Base-by-base conservation (phyloP, 2,113 vertebrate species). In the Dasyprocta punctata region DNA sequence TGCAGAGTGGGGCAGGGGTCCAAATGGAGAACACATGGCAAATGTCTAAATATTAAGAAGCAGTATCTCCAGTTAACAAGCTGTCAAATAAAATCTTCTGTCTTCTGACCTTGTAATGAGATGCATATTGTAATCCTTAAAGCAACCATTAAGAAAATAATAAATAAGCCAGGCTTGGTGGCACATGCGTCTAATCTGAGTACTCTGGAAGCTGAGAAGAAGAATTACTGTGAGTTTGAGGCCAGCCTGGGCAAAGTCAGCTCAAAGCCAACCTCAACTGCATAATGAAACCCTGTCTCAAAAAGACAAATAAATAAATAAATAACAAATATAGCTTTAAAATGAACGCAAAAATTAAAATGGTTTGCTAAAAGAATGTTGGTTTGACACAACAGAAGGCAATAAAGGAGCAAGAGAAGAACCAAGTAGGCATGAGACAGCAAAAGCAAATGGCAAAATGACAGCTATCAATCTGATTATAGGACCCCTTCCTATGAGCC, bases 91-190 rank as follows among this genome's bases (percentile, higher is more conserved):
- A 69, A 94, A 56, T 78, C 52, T 38, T 44, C 85, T 65, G 49
- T 61, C 38, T 49, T 90, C 61, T 69, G 80, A 75, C 69, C 33
- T 47, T 73, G 52, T 93, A 75, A 77, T 49, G 90, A 89, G 58
- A 92, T 69, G 65, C 17, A 16, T 80, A 63, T 52, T n/a, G 17
- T 91, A 38, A 86, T 24, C 36, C 61, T 49, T 81, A 58, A 16
- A 69, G 65, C 10, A 86, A 60, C 28, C 14, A n/a, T n/a, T 86
- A 93, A 83, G 86, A 90, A 90, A 96, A 86, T 58, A 89, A 56
- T 52, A 75, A 78, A 60, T 38, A 38, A 69, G 7, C 36, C 67
- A 38, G 67, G 67, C 36, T 3, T 38, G 36, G 67, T 36, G 36
- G 5, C 36, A 19, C 65, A n/a, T 2, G 16, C 33, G 33, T 69